Conservation (phyloP, 23 tunicate genomes). For the Trididemnum nubilum region DNA sequence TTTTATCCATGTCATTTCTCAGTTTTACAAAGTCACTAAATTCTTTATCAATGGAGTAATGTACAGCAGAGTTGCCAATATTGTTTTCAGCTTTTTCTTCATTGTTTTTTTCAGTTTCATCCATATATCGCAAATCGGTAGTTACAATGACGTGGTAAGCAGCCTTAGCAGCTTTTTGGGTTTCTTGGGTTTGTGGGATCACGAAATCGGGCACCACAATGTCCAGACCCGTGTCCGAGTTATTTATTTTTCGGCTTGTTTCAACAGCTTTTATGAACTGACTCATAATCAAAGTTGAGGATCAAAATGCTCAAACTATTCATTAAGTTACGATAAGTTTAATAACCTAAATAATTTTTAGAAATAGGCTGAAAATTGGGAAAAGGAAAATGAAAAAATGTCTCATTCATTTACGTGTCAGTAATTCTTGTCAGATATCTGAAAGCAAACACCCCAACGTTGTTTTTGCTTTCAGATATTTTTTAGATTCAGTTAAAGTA, state of each 20-base stretch:
- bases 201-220: conserved; percentile 39
- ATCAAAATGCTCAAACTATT: too few relatives aligned
- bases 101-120: background rate
- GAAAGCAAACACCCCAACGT: too few relatives aligned
- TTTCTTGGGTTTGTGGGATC: background rate
- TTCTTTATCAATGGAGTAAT: conserved; percentile 45
- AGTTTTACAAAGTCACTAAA: conserved; percentile 46
- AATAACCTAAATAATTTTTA: too few relatives aligned
- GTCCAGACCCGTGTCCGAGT: conserved; percentile 65
- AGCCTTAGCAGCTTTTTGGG: background rate
- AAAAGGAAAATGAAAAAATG: too few relatives aligned
- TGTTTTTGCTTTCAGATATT: too few relatives aligned
- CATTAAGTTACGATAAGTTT: too few relatives aligned
- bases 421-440: too few relatives aligned
- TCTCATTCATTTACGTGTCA: too few relatives aligned
- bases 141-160: conserved; percentile 23
- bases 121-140: background rate
- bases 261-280: background rate
- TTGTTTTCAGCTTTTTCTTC: background rate
- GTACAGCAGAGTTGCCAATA: conserved; percentile 32
- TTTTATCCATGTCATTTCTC: conserved; percentile 44
- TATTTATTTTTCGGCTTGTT: conserved; percentile 39
- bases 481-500: too few relatives aligned
- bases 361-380: too few relatives aligned
- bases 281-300: conserved; percentile 3